Conservation (phyloP, 2,113 vertebrate genomes). For the Apistogramma diplotaenia region DNA sequence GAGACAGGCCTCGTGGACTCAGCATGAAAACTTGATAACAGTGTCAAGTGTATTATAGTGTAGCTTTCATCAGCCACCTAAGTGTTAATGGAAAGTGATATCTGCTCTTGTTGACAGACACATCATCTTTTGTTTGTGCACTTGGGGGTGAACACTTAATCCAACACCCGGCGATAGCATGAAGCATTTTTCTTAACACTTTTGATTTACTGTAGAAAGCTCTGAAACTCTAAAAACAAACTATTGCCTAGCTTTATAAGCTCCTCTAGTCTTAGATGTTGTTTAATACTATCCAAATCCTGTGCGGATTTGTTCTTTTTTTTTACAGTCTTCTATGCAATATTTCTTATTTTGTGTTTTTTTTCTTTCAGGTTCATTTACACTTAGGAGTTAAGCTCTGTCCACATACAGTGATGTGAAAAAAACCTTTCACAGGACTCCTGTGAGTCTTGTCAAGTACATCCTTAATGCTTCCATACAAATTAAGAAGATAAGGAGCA, state of each 20-base stretch:
- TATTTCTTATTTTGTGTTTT: background rate
- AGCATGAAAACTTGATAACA: background rate
- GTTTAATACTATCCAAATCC: background rate
- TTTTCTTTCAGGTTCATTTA: background rate
- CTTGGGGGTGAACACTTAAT: background rate
- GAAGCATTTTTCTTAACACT: background rate
- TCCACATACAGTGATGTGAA: background rate
- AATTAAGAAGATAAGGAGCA: background rate
- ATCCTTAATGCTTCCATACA: background rate
- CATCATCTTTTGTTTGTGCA: background rate
- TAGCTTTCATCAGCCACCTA: background rate
- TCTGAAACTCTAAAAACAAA: background rate
- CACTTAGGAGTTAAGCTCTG: background rate
- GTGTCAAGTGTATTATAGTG: background rate
- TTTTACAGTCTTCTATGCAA: background rate
- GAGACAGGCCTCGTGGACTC: constrained; percentile 10
- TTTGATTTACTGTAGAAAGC: background rate
- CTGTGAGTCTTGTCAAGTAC: no score
- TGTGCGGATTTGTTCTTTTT: background rate
- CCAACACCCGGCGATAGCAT: background rate
- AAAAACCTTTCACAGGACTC: background rate
- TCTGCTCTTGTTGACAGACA: background rate
- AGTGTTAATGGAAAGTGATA: constrained; percentile 2
- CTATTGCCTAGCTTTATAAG: background rate
- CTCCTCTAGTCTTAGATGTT: background rate